Conservation (phyloP, 2,113 vertebrate species). For the Martes martes region DNA sequence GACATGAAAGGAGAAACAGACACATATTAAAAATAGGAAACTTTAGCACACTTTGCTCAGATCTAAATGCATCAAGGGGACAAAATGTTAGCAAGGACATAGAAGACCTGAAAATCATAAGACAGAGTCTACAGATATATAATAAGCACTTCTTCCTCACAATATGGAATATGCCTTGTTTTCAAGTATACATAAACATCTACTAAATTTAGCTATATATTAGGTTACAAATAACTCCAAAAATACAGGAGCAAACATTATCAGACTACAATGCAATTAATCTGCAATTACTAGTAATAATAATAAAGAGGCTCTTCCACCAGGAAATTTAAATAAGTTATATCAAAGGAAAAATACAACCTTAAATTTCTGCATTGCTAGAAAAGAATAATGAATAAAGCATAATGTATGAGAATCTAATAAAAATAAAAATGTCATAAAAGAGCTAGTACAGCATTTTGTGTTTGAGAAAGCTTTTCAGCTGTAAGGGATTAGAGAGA, state of each 20-base stretch:
- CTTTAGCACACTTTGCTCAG: constrained; percentile 40
- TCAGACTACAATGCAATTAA: not conserved
- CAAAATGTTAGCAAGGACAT: constrained; percentile 53
- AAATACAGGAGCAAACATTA: not conserved
- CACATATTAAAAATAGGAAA: constrained; percentile 62
- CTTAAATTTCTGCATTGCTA: not conserved
- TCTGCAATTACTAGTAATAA: not conserved
- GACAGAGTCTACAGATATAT: not conserved
- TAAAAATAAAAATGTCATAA: not conserved
- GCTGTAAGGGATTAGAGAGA: not conserved
- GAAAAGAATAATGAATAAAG: not conserved
- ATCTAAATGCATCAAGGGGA: constrained; percentile 44
- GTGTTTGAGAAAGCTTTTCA: not conserved
- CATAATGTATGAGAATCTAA: not conserved
- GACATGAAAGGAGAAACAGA: constrained; percentile 58
- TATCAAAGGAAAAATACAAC: not conserved
- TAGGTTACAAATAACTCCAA: not conserved
- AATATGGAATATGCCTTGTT: not conserved
- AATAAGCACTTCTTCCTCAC: not conserved
- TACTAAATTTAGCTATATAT: not conserved
- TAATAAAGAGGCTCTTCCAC: not conserved
- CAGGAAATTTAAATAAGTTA: not conserved
- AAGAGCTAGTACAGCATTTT: not conserved
- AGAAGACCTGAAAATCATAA: constrained; percentile 18
- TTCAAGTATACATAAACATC: not conserved